phyloP scores from a whole-genome alignment of 2,888 invertebrate species.

The Odontothrips loti region DNA sequence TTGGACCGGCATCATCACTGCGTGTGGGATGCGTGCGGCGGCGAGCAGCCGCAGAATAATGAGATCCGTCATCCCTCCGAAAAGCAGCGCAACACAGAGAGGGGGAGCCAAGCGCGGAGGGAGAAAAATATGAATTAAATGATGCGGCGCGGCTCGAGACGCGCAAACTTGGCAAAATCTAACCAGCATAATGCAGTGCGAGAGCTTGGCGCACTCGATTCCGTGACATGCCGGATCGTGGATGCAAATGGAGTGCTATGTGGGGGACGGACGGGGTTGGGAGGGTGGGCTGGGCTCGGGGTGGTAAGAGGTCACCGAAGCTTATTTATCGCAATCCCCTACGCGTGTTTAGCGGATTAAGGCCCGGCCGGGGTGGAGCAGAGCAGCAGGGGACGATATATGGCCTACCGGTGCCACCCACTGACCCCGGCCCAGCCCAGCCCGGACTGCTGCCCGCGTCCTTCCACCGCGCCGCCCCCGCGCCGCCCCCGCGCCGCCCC shows the following conservation, averaged over 20 bases:
- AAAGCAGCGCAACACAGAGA: neutral
- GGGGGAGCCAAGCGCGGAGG: no score
- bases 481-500: neutral
- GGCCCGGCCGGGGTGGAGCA: neutral
- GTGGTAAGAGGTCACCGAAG: conserved; percentile 1
- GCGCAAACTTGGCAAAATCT: neutral
- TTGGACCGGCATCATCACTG: neutral
- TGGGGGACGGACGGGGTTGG: neutral
- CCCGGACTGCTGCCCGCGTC: neutral
- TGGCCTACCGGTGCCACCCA: neutral
- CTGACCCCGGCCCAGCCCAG: neutral
- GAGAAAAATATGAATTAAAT: neutral
- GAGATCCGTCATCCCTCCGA: neutral
- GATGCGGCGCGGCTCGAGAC: neutral
- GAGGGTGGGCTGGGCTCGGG: neutral
- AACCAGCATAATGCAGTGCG: neutral
- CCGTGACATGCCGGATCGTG: neutral
- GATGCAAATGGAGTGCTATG: neutral
- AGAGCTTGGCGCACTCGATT: neutral
- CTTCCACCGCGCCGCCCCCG: neutral
- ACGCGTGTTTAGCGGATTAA: neutral
- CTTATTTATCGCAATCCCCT: conserved; percentile 6
- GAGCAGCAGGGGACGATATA: neutral
- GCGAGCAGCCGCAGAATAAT: neutral
- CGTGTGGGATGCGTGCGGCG: neutral